These are phyloP conservation scores for Hirtodrosophila confusa DNA, from an alignment of 2,888 invertebrate species.

Conservation along the genomic window DNA sequence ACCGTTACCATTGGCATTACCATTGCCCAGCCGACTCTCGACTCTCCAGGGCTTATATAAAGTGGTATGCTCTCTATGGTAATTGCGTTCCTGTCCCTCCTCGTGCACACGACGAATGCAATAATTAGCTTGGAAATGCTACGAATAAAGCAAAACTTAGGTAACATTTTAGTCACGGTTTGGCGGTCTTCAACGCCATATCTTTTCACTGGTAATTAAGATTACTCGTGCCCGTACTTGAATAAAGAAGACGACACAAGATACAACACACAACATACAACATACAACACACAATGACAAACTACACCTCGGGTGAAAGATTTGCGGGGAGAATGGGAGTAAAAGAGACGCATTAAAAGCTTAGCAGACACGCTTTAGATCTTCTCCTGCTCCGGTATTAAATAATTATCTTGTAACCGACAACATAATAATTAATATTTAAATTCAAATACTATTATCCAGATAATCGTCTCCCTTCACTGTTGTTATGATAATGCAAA, in stretches of 20 bases:
- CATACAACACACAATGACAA: slow-evolving; percentile 17
- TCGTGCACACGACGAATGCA: slow-evolving; percentile 21
- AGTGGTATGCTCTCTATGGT: slow-evolving; percentile 54
- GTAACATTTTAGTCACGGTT: slow-evolving; percentile 77
- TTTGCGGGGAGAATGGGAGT: slow-evolving; percentile 1
- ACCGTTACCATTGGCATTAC: no score
- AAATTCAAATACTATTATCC: not conserved
- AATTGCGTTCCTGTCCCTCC: slow-evolving; percentile 52
- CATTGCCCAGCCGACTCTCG: not conserved
- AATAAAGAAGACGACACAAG: slow-evolving; percentile 19
- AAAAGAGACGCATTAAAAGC: slow-evolving; percentile 4
- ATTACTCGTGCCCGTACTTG: slow-evolving; percentile 35
- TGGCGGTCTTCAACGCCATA: slow-evolving; percentile 69
- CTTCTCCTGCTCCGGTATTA: slow-evolving; percentile 35
- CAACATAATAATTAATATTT: slow-evolving; percentile 26
- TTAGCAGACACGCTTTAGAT: slow-evolving; percentile 35
- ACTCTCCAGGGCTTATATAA: slow-evolving; percentile 58
- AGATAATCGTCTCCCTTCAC: slow-evolving; percentile 25
- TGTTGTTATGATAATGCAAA: slow-evolving; percentile 55
- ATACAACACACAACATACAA: not conserved
- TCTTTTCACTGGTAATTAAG: slow-evolving; percentile 69
- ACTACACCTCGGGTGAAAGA: slow-evolving; percentile 1
- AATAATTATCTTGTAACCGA: slow-evolving; percentile 50
- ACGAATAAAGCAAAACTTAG: slow-evolving; percentile 60
- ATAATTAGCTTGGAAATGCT: slow-evolving; percentile 67